Base-by-base conservation (phyloP, 1,140 invertebrate genomes). In the Phymorhynchus buccinoides region DNA sequence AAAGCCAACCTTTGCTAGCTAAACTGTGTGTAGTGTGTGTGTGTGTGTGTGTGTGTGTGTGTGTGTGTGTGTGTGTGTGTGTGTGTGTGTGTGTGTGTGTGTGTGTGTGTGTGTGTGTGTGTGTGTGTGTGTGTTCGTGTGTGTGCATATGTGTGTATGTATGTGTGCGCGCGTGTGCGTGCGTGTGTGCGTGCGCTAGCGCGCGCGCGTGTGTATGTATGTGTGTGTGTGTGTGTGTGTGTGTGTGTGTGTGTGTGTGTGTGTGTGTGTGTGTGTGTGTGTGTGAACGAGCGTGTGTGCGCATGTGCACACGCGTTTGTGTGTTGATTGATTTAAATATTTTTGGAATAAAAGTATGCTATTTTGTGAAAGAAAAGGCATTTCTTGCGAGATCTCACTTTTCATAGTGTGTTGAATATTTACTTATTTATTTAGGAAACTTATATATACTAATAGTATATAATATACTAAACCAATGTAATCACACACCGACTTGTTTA, bases 1-100 rank as follows among this genome's bases (percentile, higher is more conserved):
- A n/a, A n/a, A n/a, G n/a, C n/a, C n/a, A n/a, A n/a, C n/a, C n/a
- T n/a, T n/a, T n/a, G n/a, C n/a, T n/a, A n/a, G n/a, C n/a, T n/a
- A n/a, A n/a, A n/a, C n/a, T 48, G 44, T 48, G 44, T 48, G 44
- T 48, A n/a, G n/a, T 48, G 44, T 48, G 44, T 48, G 44, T 48
- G 44, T 48, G 18, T 18, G 7, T 48, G 44, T 18, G 44, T 48
- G 44, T 18, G 44, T 48, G 44, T 48, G 56, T 14, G 56, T 62
- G 56, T 62, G 56, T 62, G 56, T 62, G 56, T 62, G 56, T 22
- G 56, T 22, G 56, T 22, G 56, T 22, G 56, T 62, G 56, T 62
- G 56, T 62, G 56, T 62, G 56, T 62, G 56, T 62, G 56, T 62
- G 56, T 62, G 56, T 22, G 56, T 62, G 56, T 62, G 56, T 62